Evolutionary conservation across 2,113 vertebrate species (phyloP), one percentile per base, ranked within the genome.

Genomic region (Pagrus major): DNA sequence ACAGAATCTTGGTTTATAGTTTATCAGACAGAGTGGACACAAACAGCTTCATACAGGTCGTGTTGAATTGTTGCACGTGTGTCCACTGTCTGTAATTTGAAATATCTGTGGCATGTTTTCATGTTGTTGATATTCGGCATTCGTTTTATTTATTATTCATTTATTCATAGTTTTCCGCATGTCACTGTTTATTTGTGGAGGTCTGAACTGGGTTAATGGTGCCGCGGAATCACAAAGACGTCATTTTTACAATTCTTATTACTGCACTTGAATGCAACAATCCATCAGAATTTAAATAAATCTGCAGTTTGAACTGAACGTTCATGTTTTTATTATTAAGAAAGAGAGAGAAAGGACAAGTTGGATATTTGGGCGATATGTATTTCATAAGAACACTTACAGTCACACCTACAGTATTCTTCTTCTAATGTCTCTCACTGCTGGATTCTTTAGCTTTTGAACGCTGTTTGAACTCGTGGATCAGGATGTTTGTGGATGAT

Each of bases 401-500:
- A n/a, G 1, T 49, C 4, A 18, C 27, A 46, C 31, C n/a, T 54
- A 6, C 33, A 5, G 33, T 7, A 20, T 39, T 54, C 15, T 29
- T 41, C 16, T 46, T 25, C 6, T 14, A 6, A 1, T 35, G 35
- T 51, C 37, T 37, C 49, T 39, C 23, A 61, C 10, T 1, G 10
- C 31, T 37, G 56, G 16, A 39, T 51, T 47, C 12, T 44, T 4
- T 21, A 33, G 12, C 3, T 29, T 64, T 47, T 4, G 35, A 21
- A 21, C 5, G 0, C 8, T 27, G 31, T 52, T 64, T 31, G 10
- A 25, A 20, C 12, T 16, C 5, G 2, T n/a, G 33, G 31, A 39
- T 74, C 29, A 29, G 41, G 33, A 35, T 42, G 29, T 52, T 77
- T 73, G 23, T 61, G 14, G 31, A 29, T 44, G 5, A 61, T 25